These are phyloP conservation scores for Hydraecia micacea DNA, from an alignment of 2,888 invertebrate species.

Conservation along the genomic window DNA sequence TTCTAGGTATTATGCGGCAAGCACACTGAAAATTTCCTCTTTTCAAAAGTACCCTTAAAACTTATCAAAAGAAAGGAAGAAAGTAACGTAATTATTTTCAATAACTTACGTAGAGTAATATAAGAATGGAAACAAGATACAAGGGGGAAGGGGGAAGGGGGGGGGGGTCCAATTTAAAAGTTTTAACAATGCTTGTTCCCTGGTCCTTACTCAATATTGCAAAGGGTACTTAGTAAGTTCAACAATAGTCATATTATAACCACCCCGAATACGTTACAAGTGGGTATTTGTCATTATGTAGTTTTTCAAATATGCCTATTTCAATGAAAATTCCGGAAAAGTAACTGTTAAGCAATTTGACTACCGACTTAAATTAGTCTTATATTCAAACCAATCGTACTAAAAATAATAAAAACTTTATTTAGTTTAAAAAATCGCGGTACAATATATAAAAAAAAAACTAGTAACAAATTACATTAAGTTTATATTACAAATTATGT, in stretches of 20 bases:
- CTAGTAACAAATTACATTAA: too few relatives aligned
- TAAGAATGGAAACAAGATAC: constrained; percentile 55
- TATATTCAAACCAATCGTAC: too few relatives aligned
- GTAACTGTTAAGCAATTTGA: too few relatives aligned
- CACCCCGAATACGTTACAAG: constrained; percentile 14
- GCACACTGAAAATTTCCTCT: background rate
- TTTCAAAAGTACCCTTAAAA: constrained; percentile 19
- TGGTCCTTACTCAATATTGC: constrained; percentile 59
- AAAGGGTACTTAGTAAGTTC: constrained; percentile 55
- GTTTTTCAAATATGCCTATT: background rate
- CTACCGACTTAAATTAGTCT: too few relatives aligned
- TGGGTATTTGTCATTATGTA: background rate
- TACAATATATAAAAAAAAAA: too few relatives aligned
- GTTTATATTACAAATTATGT: too few relatives aligned
- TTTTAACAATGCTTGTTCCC: constrained; percentile 71
- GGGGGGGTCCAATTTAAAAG: constrained; percentile 71
- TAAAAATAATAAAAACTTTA: too few relatives aligned
- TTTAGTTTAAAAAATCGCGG: too few relatives aligned
- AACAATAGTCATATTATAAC: constrained; percentile 49
- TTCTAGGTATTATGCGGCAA: background rate
- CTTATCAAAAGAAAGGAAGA: constrained; percentile 28
- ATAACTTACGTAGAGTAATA: constrained; percentile 47
- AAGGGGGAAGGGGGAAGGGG: too few relatives aligned
- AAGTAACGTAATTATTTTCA: constrained; percentile 50
- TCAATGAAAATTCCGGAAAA: too few relatives aligned